Percentiles rank a stretch among this genome's conserved stretches.
Evolutionary conservation across 1,140 invertebrate genomes (phyloP).

Genomic region (Atta texana): DNA sequence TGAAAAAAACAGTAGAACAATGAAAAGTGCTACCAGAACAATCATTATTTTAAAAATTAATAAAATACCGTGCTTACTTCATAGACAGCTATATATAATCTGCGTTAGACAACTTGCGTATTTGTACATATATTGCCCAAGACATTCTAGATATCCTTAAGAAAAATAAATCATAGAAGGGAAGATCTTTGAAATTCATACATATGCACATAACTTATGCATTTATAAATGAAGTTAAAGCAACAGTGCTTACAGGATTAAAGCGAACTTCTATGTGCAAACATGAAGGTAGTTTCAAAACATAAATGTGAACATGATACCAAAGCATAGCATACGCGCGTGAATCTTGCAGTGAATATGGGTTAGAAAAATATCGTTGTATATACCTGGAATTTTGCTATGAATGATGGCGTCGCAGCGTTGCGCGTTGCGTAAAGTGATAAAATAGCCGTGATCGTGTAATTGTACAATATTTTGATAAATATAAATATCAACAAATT

Average conservation of each 20-base stretch:
- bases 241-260: neutral
- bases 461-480: neutral
- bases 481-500: neutral
- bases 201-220: slow-evolving; percentile 9
- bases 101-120: neutral
- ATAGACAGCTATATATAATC: too few relatives aligned
- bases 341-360: slow-evolving; percentile 3
- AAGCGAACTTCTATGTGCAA: neutral
- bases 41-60: too few relatives aligned
- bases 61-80: too few relatives aligned
- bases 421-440: neutral
- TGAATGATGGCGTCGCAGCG: neutral
- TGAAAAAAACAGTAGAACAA: too few relatives aligned
- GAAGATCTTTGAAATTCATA: neutral
- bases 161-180: neutral
- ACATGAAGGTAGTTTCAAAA: slow-evolving; percentile 25
- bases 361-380: slow-evolving; percentile 45
- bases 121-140: neutral
- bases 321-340: neutral
- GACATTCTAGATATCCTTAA: neutral
- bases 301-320: slow-evolving; percentile 26
- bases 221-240: slow-evolving; percentile 23
- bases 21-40: too few relatives aligned
- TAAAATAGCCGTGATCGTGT: neutral
- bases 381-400: neutral